A percentile compares a stretch with the other conserved stretches of the same genome.
Evolutionary conservation across 2,797 vertebrate species (phyloP).

Genomic region (Moxostoma hubbsi): DNA sequence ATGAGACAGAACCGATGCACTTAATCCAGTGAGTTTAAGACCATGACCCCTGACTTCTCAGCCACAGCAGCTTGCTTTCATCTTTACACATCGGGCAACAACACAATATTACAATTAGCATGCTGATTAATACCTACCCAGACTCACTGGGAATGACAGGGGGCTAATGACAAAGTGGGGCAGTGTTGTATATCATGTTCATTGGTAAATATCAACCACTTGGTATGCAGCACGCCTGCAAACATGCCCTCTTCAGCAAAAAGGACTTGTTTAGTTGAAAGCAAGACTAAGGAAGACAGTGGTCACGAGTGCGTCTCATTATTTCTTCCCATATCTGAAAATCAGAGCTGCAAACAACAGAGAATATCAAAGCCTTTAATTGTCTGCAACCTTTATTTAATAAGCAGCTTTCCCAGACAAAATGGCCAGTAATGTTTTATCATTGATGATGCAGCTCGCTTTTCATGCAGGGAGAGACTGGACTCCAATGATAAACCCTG

Average conservation of each 20-base stretch:
- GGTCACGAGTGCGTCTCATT: conserved; percentile 43
- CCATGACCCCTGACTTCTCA: conserved; percentile 27
- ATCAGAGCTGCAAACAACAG: conserved; percentile 47
- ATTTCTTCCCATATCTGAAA: conserved; percentile 42
- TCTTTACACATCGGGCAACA: conserved; percentile 51
- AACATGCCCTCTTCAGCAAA: conserved; percentile 38
- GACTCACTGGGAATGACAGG: conserved; percentile 54
- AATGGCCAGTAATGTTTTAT: conserved; percentile 33
- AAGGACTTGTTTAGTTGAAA: conserved; percentile 40
- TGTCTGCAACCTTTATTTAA: conserved; percentile 47
- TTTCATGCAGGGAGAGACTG: conserved; percentile 31
- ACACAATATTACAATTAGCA: conserved; percentile 61
- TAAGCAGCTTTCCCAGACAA: conserved; percentile 50
- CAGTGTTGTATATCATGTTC: conserved; percentile 51
- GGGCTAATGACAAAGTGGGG: conserved; percentile 55
- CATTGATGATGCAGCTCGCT: conserved; percentile 31
- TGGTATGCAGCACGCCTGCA: conserved; percentile 38
- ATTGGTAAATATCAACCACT: conserved; percentile 55
- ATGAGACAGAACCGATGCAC: conserved; percentile 17
- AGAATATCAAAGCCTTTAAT: conserved; percentile 52
- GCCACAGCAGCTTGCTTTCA: conserved; percentile 50
- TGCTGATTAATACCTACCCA: conserved; percentile 64
- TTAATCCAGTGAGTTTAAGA: conserved; percentile 28
- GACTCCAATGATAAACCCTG: conserved; percentile 19
- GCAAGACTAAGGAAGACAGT: conserved; percentile 21